A percentile compares a stretch with the other conserved stretches of the same genome.
phyloP scores from a whole-genome alignment of 2,797 vertebrate species.

The Zenarchopterus dispar region DNA sequence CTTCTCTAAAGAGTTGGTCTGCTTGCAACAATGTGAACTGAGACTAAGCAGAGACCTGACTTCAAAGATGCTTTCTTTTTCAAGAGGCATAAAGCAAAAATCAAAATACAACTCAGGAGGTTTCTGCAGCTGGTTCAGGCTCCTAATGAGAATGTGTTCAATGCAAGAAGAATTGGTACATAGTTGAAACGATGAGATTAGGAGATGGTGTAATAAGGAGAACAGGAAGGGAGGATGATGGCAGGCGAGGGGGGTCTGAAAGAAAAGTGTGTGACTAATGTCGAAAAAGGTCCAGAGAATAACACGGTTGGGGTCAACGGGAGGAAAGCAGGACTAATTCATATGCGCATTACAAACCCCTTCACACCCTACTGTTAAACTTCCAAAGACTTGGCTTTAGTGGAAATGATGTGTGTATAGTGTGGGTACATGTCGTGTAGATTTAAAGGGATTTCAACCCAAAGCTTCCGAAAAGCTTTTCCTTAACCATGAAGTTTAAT shows the following conservation, averaged over 20 bases:
- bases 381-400: conserved; percentile 42
- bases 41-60: conserved; percentile 32
- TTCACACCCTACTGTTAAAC: conserved; percentile 74
- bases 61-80: conserved; percentile 44
- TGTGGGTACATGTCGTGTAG: conserved; percentile 27
- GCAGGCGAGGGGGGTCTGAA: conserved; percentile 33
- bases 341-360: conserved; percentile 76
- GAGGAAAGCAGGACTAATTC: conserved; percentile 61
- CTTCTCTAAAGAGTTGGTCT: conserved; percentile 16
- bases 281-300: conserved; percentile 69
- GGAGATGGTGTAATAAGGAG: conserved; percentile 63
- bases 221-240: conserved; percentile 61
- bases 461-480: conserved; percentile 58
- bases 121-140: conserved; percentile 30
- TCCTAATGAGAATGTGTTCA: conserved; percentile 48
- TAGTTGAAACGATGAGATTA: conserved; percentile 64
- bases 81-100: conserved; percentile 2
- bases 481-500: conserved; percentile 69
- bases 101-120: conserved; percentile 27
- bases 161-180: conserved; percentile 33
- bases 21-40: conserved; percentile 40
- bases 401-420: conserved; percentile 24
- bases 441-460: conserved; percentile 43
- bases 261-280: conserved; percentile 76
- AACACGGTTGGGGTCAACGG: conserved; percentile 67